Evolutionary conservation across 2,113 vertebrate species (phyloP).

Genomic region (Crotalus horridus): DNA sequence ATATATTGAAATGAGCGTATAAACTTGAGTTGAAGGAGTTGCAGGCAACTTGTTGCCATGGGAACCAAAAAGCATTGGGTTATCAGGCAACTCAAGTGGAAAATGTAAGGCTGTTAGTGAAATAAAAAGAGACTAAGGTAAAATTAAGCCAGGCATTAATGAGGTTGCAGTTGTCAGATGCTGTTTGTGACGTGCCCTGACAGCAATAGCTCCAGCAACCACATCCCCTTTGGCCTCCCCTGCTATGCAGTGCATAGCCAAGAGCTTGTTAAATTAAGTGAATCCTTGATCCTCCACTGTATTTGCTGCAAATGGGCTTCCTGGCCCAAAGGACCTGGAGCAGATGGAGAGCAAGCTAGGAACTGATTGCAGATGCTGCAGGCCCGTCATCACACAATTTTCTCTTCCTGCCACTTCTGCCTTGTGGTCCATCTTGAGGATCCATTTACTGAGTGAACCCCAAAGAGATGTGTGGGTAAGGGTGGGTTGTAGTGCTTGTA

Average conservation of each 20-base stretch:
- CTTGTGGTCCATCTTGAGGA: conserved; percentile 1
- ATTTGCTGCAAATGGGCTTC: conserved; percentile 26
- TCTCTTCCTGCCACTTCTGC: not conserved
- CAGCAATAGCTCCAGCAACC: not conserved
- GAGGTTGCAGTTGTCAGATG: not conserved
- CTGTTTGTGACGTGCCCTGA: not conserved
- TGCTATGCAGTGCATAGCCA: not conserved
- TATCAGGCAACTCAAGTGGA: not conserved
- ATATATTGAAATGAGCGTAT: not conserved
- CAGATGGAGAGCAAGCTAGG: not conserved
- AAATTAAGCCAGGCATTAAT: not conserved
- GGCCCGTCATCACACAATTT: not conserved
- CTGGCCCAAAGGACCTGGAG: conserved; percentile 9
- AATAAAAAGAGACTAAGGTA: not conserved
- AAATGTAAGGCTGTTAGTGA: not conserved
- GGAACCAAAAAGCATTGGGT: not conserved
- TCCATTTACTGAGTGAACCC: not conserved
- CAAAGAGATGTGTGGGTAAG: not conserved
- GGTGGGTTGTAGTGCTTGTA: not conserved
- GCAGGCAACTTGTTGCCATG: not conserved
- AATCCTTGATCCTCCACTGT: conserved; percentile 17
- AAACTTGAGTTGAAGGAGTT: not conserved
- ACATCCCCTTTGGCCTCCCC: not conserved
- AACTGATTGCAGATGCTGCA: not conserved
- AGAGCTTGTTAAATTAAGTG: conserved; percentile 13